Percentiles rank a stretch among this genome's conserved stretches.
phyloP scores from a whole-genome alignment of 2,888 invertebrate species.

The Aproaerema taeniolella region DNA sequence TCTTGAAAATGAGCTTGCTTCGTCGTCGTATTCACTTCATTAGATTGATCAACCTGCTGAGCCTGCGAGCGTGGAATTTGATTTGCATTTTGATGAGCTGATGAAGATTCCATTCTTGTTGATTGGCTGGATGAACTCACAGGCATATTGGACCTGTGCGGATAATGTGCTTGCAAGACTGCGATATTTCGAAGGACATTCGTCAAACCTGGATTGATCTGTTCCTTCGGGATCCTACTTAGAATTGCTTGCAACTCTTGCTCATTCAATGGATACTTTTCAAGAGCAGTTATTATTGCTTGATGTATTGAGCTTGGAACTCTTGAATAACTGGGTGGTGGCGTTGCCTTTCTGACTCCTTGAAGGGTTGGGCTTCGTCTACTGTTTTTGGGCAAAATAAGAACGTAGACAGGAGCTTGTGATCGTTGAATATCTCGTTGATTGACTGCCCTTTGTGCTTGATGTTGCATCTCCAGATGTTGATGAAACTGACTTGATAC shows the following conservation, averaged over 20 bases:
- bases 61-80: constrained; percentile 1
- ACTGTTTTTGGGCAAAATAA: background rate
- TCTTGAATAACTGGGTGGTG: background rate
- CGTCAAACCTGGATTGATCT: background rate
- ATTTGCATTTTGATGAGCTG: background rate
- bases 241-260: constrained; percentile 1
- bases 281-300: background rate
- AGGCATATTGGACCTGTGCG: too few species aligned
- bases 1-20: background rate
- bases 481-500: too few species aligned
- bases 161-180: too few species aligned
- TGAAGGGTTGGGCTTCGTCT: background rate
- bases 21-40: too few species aligned
- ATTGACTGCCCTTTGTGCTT: background rate
- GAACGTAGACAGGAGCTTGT: background rate
- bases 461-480: background rate
- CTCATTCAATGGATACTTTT: background rate
- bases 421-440: background rate
- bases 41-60: background rate
- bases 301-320: constrained; percentile 1
- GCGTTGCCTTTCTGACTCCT: background rate
- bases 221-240: background rate
- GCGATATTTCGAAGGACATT: too few species aligned
- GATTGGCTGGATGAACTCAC: too few species aligned
- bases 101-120: too few species aligned